Conservation (phyloP, 2,797 vertebrate genomes). For the Aotus griseimembra region DNA sequence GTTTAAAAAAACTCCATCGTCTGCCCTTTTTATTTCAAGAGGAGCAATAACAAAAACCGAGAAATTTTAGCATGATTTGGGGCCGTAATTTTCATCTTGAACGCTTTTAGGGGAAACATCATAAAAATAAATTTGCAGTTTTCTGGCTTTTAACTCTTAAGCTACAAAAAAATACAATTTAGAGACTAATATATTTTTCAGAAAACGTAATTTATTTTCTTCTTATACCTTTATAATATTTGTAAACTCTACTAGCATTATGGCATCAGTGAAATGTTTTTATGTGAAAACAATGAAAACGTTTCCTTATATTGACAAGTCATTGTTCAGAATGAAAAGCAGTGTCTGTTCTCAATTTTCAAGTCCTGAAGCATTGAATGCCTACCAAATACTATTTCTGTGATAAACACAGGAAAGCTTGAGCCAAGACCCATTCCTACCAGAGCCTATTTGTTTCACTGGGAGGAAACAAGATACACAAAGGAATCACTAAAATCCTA, state of each 20-base stretch:
- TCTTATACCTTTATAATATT: constrained; percentile 7
- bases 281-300: constrained; percentile 4
- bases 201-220: constrained; percentile 39
- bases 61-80: neutral
- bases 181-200: neutral
- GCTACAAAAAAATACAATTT: constrained; percentile 2
- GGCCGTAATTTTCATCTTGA: neutral
- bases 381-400: constrained; percentile 9
- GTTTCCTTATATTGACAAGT: constrained; percentile 28
- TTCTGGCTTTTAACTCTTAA: constrained; percentile 39
- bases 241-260: neutral
- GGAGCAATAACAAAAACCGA: neutral
- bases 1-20: neutral
- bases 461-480: neutral
- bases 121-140: constrained; percentile 2
- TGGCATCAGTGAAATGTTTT: neutral
- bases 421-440: neutral
- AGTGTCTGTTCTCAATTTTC: constrained; percentile 24
- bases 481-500: neutral
- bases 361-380: neutral
- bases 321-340: constrained; percentile 32
- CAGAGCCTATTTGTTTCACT: neutral
- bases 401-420: neutral
- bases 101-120: neutral
- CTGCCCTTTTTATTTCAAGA: neutral